phyloP scores from a whole-genome alignment of 2,113 vertebrate genomes.

The Lampris incognitus region DNA sequence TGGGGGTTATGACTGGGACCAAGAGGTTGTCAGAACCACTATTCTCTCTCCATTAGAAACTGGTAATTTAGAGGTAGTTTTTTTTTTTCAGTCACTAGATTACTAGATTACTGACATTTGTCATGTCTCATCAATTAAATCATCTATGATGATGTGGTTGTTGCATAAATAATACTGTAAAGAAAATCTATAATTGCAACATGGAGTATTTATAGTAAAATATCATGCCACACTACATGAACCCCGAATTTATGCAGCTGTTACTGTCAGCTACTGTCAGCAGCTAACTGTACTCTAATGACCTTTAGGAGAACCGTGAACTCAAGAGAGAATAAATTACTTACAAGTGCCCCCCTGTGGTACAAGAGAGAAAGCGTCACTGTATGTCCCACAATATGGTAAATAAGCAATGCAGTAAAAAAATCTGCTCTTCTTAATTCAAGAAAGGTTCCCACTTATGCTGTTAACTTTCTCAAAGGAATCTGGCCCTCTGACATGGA shows the following conservation, averaged over 20 bases:
- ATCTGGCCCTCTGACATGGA: background rate
- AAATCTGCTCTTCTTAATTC: constrained; percentile 36
- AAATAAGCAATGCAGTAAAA: background rate
- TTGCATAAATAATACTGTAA: too few relatives aligned
- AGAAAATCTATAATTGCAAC: too few relatives aligned
- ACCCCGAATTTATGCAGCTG: too few relatives aligned
- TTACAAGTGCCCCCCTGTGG: constrained; percentile 46
- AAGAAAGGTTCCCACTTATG: background rate
- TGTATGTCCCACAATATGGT: background rate
- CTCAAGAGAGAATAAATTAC: background rate
- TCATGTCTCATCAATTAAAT: too few relatives aligned
- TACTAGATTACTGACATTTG: background rate
- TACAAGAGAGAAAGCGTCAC: background rate
- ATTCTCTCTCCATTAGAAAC: background rate
- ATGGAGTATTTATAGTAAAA: too few relatives aligned
- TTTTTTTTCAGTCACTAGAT: background rate
- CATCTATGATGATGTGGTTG: too few relatives aligned
- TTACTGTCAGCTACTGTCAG: background rate
- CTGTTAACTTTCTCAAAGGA: background rate
- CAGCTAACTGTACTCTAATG: background rate
- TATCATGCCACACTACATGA: too few relatives aligned
- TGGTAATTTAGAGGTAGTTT: background rate
- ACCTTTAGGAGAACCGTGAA: background rate
- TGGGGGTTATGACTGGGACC: background rate
- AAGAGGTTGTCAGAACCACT: background rate